These are phyloP conservation scores for Eumerus sabulonum DNA, from an alignment of 2,888 invertebrate genomes.

Conservation along the genomic window DNA sequence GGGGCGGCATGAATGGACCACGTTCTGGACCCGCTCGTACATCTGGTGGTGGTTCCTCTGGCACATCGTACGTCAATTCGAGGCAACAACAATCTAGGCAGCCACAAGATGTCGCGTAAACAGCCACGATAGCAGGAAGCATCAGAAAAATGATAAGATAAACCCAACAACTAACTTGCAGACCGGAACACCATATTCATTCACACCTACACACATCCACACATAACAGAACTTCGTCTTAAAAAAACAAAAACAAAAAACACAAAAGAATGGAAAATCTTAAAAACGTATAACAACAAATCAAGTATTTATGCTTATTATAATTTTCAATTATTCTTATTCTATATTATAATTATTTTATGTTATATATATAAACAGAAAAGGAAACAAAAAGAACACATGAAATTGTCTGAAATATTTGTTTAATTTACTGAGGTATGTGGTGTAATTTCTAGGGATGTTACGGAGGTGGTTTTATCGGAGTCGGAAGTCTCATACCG, in stretches of 20 bases:
- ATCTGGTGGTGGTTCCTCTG: constrained; percentile 66
- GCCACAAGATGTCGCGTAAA: constrained; percentile 63
- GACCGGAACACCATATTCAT: constrained; percentile 64
- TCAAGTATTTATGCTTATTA: constrained; percentile 71
- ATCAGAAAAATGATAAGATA: constrained; percentile 36
- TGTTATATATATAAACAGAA: constrained; percentile 68
- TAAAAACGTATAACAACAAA: constrained; percentile 66
- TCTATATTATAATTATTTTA: constrained; percentile 70
- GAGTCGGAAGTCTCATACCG: too few relatives aligned
- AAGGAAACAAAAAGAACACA: constrained; percentile 41
- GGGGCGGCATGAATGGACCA: constrained; percentile 69
- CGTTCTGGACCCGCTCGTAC: constrained; percentile 53
- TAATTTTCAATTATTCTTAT: constrained; percentile 71
- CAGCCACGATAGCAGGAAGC: constrained; percentile 44
- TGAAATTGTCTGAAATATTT: constrained; percentile 58
- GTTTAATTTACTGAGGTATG: constrained; percentile 44
- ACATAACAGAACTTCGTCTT: constrained; percentile 65
- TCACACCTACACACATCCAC: constrained; percentile 54
- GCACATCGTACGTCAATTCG: constrained; percentile 74
- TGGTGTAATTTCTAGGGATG: too few relatives aligned
- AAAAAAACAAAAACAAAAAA: constrained; percentile 50
- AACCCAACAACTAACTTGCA: constrained; percentile 57
- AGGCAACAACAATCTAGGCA: constrained; percentile 71
- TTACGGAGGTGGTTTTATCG: too few relatives aligned
- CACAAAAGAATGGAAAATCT: constrained; percentile 45